These are phyloP conservation scores for Pheosia gnoma DNA, from an alignment of 2,888 invertebrate genomes.

Conservation along the genomic window DNA sequence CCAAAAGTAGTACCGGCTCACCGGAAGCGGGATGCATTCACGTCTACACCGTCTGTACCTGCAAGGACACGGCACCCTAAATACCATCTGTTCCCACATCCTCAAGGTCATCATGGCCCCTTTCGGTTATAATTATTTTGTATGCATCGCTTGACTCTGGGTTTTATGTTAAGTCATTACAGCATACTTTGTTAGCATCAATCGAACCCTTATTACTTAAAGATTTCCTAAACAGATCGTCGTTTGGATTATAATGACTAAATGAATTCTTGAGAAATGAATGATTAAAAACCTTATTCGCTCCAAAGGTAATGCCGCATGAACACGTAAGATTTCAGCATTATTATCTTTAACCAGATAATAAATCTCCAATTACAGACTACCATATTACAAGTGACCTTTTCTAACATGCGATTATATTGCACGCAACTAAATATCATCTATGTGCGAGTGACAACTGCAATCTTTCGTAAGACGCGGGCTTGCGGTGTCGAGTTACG, in stretches of 20 bases:
- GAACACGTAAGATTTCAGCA: constrained; percentile 30
- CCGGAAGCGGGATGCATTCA: constrained; percentile 64
- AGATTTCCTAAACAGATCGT: not conserved
- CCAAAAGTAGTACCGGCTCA: constrained; percentile 17
- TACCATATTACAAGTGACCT: constrained; percentile 58
- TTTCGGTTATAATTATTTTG: constrained; percentile 29
- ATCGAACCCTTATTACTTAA: not conserved
- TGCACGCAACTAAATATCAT: constrained; percentile 64
- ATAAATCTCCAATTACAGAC: constrained; percentile 55
- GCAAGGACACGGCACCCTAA: constrained; percentile 59
- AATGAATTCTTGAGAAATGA: not conserved
- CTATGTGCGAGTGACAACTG: constrained; percentile 59
- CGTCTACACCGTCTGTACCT: constrained; percentile 48
- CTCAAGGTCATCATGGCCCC: constrained; percentile 51
- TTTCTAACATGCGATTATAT: constrained; percentile 62
- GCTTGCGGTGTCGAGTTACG: constrained; percentile 52
- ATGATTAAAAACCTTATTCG: not conserved
- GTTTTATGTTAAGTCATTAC: constrained; percentile 20
- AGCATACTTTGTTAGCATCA: constrained; percentile 9
- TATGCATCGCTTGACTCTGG: constrained; percentile 29
- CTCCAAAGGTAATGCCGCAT: not conserved
- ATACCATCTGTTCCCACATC: constrained; percentile 61
- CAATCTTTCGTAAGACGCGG: constrained; percentile 58
- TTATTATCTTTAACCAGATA: constrained; percentile 47
- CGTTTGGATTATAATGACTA: not conserved